phyloP scores from a whole-genome alignment of 2,797 vertebrate species.

The Leptatherina wallacei region DNA sequence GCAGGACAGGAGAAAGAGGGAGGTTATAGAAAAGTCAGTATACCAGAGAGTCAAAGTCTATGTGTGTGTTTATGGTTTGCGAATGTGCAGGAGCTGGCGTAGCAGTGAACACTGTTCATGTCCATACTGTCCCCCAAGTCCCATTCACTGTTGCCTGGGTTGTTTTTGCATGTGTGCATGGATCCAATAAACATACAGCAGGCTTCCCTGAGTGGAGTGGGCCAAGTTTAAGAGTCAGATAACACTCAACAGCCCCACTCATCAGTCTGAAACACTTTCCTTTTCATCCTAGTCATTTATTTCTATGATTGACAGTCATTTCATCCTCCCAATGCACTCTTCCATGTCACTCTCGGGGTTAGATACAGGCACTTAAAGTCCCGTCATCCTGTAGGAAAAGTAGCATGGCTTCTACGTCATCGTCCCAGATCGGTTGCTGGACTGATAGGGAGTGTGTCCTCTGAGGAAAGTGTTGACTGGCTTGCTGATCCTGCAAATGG shows the following conservation, averaged over 20 bases:
- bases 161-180: constrained; percentile 44
- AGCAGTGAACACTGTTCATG: constrained; percentile 33
- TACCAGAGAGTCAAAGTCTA: constrained; percentile 45
- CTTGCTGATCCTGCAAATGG: constrained; percentile 47
- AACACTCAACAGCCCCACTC: constrained; percentile 56
- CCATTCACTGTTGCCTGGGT: constrained; percentile 47
- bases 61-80: constrained; percentile 14
- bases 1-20: constrained; percentile 53
- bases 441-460: constrained; percentile 41
- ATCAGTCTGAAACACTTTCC: constrained; percentile 42
- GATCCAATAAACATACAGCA: constrained; percentile 72
- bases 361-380: constrained; percentile 81
- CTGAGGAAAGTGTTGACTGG: constrained; percentile 66
- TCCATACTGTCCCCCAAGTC: constrained; percentile 40
- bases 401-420: constrained; percentile 30
- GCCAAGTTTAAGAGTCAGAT: constrained; percentile 65
- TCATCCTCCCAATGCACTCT: constrained; percentile 15
- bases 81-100: constrained; percentile 18
- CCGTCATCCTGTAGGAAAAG: constrained; percentile 52
- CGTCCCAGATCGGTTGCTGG: constrained; percentile 33
- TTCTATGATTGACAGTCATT: constrained; percentile 15
- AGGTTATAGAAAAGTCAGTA: constrained; percentile 55
- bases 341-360: constrained; percentile 46
- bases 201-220: constrained; percentile 80
- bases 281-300: constrained; percentile 7